Conservation (phyloP, 2,888 invertebrate species). For the Cryptus armator region DNA sequence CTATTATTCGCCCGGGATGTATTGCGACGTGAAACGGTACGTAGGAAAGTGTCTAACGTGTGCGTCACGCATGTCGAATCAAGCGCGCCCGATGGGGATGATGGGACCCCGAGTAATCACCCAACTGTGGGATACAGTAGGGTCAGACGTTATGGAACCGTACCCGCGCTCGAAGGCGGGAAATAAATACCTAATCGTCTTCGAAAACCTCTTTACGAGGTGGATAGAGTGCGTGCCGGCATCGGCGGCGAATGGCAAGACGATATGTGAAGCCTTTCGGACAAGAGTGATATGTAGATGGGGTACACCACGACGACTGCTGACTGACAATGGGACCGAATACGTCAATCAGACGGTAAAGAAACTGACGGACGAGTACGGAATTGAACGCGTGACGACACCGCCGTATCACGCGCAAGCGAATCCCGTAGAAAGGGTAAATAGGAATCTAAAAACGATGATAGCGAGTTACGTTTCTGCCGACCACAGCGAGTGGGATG, state of each 20-base stretch:
- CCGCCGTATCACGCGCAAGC: slow-evolving; percentile 68
- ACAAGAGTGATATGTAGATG: slow-evolving; percentile 55
- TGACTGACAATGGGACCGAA: slow-evolving; percentile 70
- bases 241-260: slow-evolving; percentile 30
- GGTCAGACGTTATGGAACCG: slow-evolving; percentile 38
- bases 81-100: slow-evolving; percentile 62
- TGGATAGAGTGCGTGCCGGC: slow-evolving; percentile 60
- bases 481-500: slow-evolving; percentile 72
- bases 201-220: slow-evolving; percentile 13
- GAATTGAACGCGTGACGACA: not conserved
- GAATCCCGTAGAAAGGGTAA: slow-evolving; percentile 7
- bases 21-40: slow-evolving; percentile 68
- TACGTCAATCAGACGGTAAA: slow-evolving; percentile 43
- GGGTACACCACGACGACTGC: slow-evolving; percentile 60
- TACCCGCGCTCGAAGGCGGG: slow-evolving; percentile 51
- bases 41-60: slow-evolving; percentile 72
- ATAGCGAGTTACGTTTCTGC: slow-evolving; percentile 33
- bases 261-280: slow-evolving; percentile 54
- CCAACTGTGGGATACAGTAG: slow-evolving; percentile 35
- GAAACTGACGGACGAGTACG: not conserved
- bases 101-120: slow-evolving; percentile 65
- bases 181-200: slow-evolving; percentile 51
- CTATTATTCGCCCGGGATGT: slow-evolving; percentile 76
- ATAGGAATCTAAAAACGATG: too few relatives aligned
- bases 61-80: slow-evolving; percentile 55